Percentiles rank a stretch among this genome's conserved stretches.
Conservation (phyloP, 2,888 invertebrate species). For the Amphipoea lucens region DNA sequence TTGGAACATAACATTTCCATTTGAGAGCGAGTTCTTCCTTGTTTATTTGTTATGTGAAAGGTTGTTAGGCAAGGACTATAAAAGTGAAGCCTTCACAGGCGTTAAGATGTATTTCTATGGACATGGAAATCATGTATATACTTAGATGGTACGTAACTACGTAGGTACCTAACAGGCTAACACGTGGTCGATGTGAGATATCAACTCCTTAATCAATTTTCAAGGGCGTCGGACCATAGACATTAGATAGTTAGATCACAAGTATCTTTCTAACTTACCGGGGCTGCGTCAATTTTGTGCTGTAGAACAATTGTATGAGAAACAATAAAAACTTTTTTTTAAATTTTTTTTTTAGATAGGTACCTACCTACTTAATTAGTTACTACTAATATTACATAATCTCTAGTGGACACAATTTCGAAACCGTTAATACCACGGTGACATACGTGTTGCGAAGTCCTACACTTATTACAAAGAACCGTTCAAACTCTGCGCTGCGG, state of each 20-base stretch:
- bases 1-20: slow-evolving; percentile 45
- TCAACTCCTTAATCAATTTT: slow-evolving; percentile 6
- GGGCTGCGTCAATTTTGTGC: too few species aligned
- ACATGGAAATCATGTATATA: neutral
- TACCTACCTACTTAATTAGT: neutral
- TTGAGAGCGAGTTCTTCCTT: slow-evolving; percentile 25
- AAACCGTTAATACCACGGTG: slow-evolving; percentile 40
- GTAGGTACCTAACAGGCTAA: neutral
- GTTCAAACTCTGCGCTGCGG: slow-evolving; percentile 74
- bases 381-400: slow-evolving; percentile 7
- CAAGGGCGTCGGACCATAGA: neutral
- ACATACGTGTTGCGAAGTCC: slow-evolving; percentile 23
- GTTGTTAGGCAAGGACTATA: slow-evolving; percentile 4
- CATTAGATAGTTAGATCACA: neutral
- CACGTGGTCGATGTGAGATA: neutral
- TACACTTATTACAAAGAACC: slow-evolving; percentile 74
- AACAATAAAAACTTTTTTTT: too few species aligned
- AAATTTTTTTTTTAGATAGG: too few species aligned
- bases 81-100: neutral
- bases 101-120: neutral
- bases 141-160: neutral
- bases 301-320: too few species aligned
- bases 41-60: slow-evolving; percentile 19
- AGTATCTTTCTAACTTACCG: too few species aligned
- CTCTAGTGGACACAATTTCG: slow-evolving; percentile 6